Evolutionary conservation across 2,113 vertebrate genomes (phyloP).

Genomic region (Nothobranchius kuhntae): DNA sequence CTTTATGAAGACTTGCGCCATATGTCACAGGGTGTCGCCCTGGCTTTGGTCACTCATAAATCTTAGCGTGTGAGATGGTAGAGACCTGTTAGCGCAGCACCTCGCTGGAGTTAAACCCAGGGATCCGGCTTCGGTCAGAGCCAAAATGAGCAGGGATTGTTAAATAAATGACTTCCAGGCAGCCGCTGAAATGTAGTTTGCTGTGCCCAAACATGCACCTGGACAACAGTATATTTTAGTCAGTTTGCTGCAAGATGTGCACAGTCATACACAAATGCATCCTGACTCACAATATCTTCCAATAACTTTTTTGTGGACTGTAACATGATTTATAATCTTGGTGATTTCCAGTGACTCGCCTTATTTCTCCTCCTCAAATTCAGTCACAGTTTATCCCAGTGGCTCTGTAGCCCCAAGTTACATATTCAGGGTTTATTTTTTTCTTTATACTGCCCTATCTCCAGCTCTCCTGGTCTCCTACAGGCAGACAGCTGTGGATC

Average conservation of each 20-base stretch:
- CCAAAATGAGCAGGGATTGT: slow-evolving; percentile 51
- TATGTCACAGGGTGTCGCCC: slow-evolving; percentile 77
- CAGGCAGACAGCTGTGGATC: slow-evolving; percentile 62
- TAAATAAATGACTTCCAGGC: slow-evolving; percentile 45
- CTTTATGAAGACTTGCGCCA: slow-evolving; percentile 78
- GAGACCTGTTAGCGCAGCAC: slow-evolving; percentile 69
- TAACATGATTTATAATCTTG: slow-evolving; percentile 61
- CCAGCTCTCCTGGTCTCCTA: slow-evolving; percentile 21
- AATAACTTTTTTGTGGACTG: slow-evolving; percentile 45
- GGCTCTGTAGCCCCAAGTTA: slow-evolving; percentile 27
- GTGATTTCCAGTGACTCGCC: slow-evolving; percentile 49
- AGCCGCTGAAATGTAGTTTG: slow-evolving; percentile 44
- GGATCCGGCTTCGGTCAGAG: slow-evolving; percentile 31
- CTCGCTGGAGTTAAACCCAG: slow-evolving; percentile 56
- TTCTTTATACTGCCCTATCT: slow-evolving; percentile 15
- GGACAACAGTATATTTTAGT: slow-evolving; percentile 40
- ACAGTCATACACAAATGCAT: slow-evolving; percentile 55
- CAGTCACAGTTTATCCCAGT: slow-evolving; percentile 46
- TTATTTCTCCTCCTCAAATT: slow-evolving; percentile 60
- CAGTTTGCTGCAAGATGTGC: slow-evolving; percentile 47
- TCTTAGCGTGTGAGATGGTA: slow-evolving; percentile 67
- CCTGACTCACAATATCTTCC: slow-evolving; percentile 49
- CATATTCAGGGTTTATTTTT: slow-evolving; percentile 12
- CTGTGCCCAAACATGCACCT: slow-evolving; percentile 43
- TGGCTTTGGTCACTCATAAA: slow-evolving; percentile 72